Conservation (phyloP, 2,888 invertebrate species). For the Gryllus longicercus region DNA sequence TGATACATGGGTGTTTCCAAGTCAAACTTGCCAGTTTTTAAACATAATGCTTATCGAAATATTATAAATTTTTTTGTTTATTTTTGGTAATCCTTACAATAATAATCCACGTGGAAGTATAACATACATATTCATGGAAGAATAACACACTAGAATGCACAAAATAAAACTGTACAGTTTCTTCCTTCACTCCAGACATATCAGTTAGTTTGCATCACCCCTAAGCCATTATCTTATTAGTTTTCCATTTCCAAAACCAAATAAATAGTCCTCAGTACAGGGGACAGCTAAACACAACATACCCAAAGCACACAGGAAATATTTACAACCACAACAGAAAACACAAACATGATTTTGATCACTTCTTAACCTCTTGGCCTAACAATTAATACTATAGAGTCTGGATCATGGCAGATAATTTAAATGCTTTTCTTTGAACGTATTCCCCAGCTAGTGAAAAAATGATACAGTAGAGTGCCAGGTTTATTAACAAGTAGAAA, state of each 20-base stretch:
- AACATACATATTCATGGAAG: constrained; percentile 8
- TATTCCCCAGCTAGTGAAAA: no score
- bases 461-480: no score
- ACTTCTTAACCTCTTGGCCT: constrained; percentile 11
- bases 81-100: neutral
- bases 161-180: neutral
- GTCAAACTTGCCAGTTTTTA: neutral
- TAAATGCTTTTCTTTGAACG: no score
- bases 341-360: neutral
- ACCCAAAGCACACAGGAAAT: neutral
- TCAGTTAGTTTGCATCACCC: neutral
- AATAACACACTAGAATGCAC: neutral
- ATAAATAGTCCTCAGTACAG: neutral
- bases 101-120: neutral
- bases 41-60: neutral
- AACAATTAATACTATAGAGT: no score
- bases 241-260: neutral
- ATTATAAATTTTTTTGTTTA: no score
- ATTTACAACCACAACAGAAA: constrained; percentile 7
- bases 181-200: neutral
- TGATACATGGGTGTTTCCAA: constrained; percentile 25
- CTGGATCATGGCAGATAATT: no score
- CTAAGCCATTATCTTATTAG: constrained; percentile 7
- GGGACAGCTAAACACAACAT: constrained; percentile 11
- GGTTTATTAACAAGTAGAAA: no score